These are phyloP conservation scores for Drosophila nasuta DNA, from an alignment of 1,140 invertebrate species.

Conservation along the genomic window DNA sequence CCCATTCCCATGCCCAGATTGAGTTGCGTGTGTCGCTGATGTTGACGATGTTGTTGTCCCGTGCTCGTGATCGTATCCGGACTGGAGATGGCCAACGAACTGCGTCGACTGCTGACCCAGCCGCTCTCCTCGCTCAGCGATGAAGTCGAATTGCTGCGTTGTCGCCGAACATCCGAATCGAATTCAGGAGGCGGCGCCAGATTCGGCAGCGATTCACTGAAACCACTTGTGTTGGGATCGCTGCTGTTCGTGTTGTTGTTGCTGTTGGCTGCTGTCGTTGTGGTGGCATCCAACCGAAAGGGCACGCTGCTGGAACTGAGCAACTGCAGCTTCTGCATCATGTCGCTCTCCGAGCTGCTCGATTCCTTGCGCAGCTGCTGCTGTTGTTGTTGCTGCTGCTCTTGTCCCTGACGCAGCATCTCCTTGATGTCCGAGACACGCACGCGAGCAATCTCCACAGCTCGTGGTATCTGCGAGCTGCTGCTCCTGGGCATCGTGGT, in stretches of 20 bases:
- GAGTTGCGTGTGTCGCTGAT: constrained; percentile 70
- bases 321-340: constrained; percentile 73
- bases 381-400: constrained; percentile 41
- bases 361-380: constrained; percentile 64
- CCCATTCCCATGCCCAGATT: constrained; percentile 74
- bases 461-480: constrained; percentile 71
- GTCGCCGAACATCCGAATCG: constrained; percentile 64
- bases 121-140: constrained; percentile 91
- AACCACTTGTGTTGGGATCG: constrained; percentile 75
- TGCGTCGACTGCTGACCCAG: constrained; percentile 90
- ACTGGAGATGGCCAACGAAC: constrained; percentile 86
- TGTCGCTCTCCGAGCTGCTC: constrained; percentile 78
- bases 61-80: constrained; percentile 85
- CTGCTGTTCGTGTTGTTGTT: constrained; percentile 77
- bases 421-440: constrained; percentile 82
- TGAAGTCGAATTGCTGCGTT: constrained; percentile 87
- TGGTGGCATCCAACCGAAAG: constrained; percentile 56
- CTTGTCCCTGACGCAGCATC: constrained; percentile 67
- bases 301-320: constrained; percentile 74
- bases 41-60: constrained; percentile 59
- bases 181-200: constrained; percentile 86
- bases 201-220: constrained; percentile 88
- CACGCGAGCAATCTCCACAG: constrained; percentile 80
- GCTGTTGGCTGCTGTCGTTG: constrained; percentile 85
- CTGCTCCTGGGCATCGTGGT: constrained; percentile 78